phyloP scores from a whole-genome alignment of 2,888 invertebrate species.

The Marronus borbonicus region DNA sequence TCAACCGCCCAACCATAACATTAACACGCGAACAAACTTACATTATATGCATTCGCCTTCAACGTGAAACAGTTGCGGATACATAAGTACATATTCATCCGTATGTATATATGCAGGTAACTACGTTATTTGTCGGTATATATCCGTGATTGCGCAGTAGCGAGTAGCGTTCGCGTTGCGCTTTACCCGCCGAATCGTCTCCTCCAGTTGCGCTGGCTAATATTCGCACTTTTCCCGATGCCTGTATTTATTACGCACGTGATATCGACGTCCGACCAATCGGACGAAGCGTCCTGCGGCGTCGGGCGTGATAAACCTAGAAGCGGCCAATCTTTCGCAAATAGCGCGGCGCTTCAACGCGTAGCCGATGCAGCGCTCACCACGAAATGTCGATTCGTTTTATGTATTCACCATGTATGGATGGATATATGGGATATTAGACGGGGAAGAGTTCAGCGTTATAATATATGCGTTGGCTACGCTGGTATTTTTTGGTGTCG shows the following conservation, averaged over 20 bases:
- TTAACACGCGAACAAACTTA: too few species aligned
- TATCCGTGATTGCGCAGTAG: constrained; percentile 44
- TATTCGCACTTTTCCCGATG: constrained; percentile 35
- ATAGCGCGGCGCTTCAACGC: constrained; percentile 5
- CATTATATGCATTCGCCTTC: too few species aligned
- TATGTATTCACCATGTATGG: not conserved
- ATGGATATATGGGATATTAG: too few species aligned
- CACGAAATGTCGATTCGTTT: not conserved
- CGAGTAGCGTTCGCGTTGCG: not conserved
- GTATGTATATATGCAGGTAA: too few species aligned
- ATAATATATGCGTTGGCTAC: too few species aligned
- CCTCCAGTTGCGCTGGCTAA: constrained; percentile 16
- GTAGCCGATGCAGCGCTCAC: not conserved
- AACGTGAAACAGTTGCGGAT: too few species aligned
- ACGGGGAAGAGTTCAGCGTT: too few species aligned
- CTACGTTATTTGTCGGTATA: not conserved
- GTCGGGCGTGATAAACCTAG: constrained; percentile 59
- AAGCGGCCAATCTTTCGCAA: constrained; percentile 50
- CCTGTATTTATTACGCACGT: constrained; percentile 58
- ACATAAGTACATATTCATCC: too few species aligned
- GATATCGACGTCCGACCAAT: constrained; percentile 56
- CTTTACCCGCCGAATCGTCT: not conserved
- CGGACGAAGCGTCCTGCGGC: constrained; percentile 58
- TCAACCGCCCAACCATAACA: too few species aligned
- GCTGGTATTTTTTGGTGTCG: too few species aligned